Percentiles rank a stretch among this genome's conserved stretches.
These are phyloP conservation scores for Sminthurides aquaticus DNA, from an alignment of 2,888 invertebrate genomes.

Conservation along the genomic window DNA sequence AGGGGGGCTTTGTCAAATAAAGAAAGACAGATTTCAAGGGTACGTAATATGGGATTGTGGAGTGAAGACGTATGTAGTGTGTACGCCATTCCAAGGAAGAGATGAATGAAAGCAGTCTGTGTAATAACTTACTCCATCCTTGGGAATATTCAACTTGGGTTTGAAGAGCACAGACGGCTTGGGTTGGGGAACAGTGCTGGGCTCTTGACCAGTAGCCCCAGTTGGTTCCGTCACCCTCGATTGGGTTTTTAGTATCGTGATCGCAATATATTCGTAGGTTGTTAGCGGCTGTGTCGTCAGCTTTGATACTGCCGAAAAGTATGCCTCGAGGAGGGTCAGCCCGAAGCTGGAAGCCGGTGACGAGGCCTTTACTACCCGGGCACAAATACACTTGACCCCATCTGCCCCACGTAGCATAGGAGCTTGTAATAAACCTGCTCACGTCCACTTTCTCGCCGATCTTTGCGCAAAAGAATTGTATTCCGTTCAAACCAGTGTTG, in stretches of 20 bases:
- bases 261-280: conserved; percentile 6
- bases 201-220: conserved; percentile 19
- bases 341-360: conserved; percentile 19
- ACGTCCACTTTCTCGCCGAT: conserved; percentile 7
- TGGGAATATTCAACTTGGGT: conserved; percentile 37
- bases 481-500: conserved; percentile 22
- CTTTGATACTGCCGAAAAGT: conserved; percentile 10
- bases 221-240: conserved; percentile 20
- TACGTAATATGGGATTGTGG: no score
- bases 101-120: background rate
- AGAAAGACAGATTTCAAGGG: no score
- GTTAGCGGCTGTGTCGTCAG: conserved; percentile 9
- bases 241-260: background rate
- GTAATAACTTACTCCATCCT: conserved; percentile 31
- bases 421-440: conserved; percentile 26
- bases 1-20: no score
- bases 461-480: conserved; percentile 19
- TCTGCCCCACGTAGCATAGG: conserved; percentile 34
- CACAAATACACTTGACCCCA: conserved; percentile 35
- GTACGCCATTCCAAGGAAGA: background rate
- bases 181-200: conserved; percentile 10
- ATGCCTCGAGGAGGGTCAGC: conserved; percentile 13
- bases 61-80: background rate
- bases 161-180: conserved; percentile 38
- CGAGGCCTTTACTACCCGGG: conserved; percentile 6